Conservation (phyloP, 2,888 invertebrate species). For the Azorinus chamasolen region DNA sequence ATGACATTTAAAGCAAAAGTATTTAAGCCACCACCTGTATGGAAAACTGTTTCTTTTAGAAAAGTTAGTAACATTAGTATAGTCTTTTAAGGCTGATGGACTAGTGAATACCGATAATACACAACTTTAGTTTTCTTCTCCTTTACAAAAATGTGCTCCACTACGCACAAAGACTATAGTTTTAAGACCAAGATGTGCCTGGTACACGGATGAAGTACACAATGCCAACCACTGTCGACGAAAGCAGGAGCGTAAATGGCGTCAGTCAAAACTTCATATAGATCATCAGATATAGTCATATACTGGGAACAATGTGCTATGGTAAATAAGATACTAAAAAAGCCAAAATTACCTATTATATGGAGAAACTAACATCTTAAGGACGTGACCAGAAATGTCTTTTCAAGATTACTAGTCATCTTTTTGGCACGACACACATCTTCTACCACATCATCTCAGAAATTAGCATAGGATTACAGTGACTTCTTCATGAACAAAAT, state of each 20-base stretch:
- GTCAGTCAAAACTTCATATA: slow-evolving; percentile 29
- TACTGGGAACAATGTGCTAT: slow-evolving; percentile 42
- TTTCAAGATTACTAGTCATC: slow-evolving; percentile 30
- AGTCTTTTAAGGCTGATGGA: slow-evolving; percentile 18
- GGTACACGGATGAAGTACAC: slow-evolving; percentile 52
- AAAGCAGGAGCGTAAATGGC: slow-evolving; percentile 56
- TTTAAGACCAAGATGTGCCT: slow-evolving; percentile 34
- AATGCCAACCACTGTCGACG: slow-evolving; percentile 46
- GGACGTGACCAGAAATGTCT: slow-evolving; percentile 43
- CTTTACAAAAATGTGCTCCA: slow-evolving; percentile 44
- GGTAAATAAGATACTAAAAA: slow-evolving; percentile 36
- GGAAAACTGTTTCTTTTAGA: slow-evolving; percentile 40
- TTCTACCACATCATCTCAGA: slow-evolving; percentile 17
- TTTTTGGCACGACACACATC: slow-evolving; percentile 50
- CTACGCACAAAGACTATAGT: slow-evolving; percentile 41
- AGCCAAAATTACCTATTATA: slow-evolving; percentile 35
- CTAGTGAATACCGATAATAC: slow-evolving; percentile 15
- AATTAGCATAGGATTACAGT: slow-evolving; percentile 35
- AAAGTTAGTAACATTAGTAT: slow-evolving; percentile 36
- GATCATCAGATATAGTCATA: slow-evolving; percentile 51
- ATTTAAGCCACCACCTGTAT: slow-evolving; percentile 32
- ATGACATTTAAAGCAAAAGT: slow-evolving; percentile 21
- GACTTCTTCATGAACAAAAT: slow-evolving; percentile 44
- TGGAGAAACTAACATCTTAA: slow-evolving; percentile 37
- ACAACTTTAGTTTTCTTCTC: slow-evolving; percentile 3